Evolutionary conservation across 2,888 invertebrate genomes (phyloP).

Genomic region (Vanessa cardui): DNA sequence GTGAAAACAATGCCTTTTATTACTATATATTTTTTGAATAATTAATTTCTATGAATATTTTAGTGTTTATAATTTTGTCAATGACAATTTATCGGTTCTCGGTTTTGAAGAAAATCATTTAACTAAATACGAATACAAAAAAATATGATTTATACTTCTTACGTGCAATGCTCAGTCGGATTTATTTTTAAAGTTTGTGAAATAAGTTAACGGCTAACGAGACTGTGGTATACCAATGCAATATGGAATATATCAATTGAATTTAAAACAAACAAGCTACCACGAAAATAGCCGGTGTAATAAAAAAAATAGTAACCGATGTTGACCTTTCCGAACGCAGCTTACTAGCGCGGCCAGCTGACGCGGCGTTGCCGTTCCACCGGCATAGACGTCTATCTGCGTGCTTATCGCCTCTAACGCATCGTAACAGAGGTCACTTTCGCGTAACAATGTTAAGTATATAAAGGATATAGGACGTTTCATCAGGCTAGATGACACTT

Average conservation of each 20-base stretch:
- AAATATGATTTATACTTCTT: background rate
- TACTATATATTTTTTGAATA: conserved; percentile 36
- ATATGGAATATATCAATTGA: conserved; percentile 17
- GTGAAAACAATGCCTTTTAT: conserved; percentile 73
- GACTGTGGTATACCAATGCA: background rate
- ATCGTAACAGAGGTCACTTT: conserved; percentile 52
- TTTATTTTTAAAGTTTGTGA: background rate
- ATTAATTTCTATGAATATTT: conserved; percentile 6
- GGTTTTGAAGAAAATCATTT: background rate
- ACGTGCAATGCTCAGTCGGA: background rate
- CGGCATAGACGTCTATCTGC: conserved; percentile 58
- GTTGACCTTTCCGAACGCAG: conserved; percentile 80
- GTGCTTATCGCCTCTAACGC: conserved; percentile 75
- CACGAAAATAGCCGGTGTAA: conserved; percentile 69
- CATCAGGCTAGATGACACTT: conserved; percentile 65
- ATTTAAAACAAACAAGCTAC: conserved; percentile 46
- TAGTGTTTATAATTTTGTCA: background rate
- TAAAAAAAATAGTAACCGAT: conserved; percentile 76
- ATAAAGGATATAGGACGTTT: conserved; percentile 76
- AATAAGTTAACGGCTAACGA: background rate
- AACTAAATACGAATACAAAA: background rate
- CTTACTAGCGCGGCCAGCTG: conserved; percentile 80
- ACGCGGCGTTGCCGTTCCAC: conserved; percentile 78
- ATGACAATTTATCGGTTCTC: background rate
- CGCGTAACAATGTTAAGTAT: conserved; percentile 60